Percentiles rank a stretch among this genome's conserved stretches.
phyloP scores from a whole-genome alignment of 2,888 invertebrate genomes.

The Stenchaetothrips biformis region DNA sequence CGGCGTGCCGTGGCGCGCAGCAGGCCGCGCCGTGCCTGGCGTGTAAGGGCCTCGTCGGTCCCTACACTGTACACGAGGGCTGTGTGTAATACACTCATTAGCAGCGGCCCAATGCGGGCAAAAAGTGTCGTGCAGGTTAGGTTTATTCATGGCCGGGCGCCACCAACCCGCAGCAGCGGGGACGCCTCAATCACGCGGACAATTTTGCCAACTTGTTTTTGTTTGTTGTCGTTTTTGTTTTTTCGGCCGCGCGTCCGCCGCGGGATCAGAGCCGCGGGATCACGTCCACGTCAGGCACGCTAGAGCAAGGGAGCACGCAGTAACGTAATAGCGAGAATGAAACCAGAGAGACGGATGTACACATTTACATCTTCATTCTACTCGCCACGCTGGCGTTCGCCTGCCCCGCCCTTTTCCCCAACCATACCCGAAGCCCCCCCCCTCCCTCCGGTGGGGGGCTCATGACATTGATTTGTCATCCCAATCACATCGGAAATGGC shows the following conservation, averaged over 20 bases:
- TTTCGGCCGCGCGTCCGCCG: not conserved
- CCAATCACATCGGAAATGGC: not conserved
- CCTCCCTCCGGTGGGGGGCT: conserved; percentile 38
- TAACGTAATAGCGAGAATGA: not conserved
- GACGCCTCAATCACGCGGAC: not conserved
- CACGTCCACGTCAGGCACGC: no score
- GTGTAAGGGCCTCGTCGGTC: no score
- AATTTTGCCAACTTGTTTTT: not conserved
- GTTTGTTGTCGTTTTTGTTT: not conserved
- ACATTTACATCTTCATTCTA: not conserved
- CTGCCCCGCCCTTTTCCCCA: no score
- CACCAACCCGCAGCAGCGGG: not conserved
- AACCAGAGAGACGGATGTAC: not conserved
- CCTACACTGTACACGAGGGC: no score
- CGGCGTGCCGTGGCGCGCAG: not conserved
- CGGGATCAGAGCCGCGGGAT: no score
- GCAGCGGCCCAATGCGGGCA: conserved; percentile 2
- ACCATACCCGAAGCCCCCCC: conserved; percentile 28
- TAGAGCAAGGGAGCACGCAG: no score
- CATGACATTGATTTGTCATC: not conserved
- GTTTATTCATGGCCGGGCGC: not conserved
- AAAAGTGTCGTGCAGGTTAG: not conserved
- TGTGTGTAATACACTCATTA: conserved; percentile 9
- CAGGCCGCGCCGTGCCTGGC: not conserved
- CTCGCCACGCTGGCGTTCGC: not conserved